A percentile compares a stretch with the other conserved stretches of the same genome.
phyloP scores from a whole-genome alignment of 2,113 vertebrate genomes.

The Eptatretus burgeri region DNA sequence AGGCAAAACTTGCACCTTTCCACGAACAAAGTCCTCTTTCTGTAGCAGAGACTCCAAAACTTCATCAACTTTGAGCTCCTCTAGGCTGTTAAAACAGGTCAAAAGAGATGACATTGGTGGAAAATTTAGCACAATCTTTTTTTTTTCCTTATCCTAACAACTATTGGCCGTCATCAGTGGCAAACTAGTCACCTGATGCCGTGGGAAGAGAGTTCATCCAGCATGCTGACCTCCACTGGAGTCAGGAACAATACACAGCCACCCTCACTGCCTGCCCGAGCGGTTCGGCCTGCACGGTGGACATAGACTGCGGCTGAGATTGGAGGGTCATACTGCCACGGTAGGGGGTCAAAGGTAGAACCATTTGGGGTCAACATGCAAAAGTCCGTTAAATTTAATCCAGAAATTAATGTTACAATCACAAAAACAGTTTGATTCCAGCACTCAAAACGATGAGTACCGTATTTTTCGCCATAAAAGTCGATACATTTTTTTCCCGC shows the following conservation, averaged over 20 bases:
- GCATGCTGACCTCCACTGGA: conserved; percentile 51
- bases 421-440: too few species aligned
- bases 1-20: too few species aligned
- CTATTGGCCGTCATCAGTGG: conserved; percentile 11
- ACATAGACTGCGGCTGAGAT: conserved; percentile 46
- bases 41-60: background rate
- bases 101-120: background rate
- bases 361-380: too few species aligned
- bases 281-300: conserved; percentile 64
- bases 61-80: background rate
- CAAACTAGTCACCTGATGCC: conserved; percentile 41
- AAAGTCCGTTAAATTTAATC: too few species aligned
- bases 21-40: background rate
- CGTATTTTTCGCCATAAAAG: too few species aligned
- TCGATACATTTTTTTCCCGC: too few species aligned
- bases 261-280: conserved; percentile 49
- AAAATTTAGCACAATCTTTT: background rate
- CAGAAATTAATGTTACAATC: too few species aligned
- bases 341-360: too few species aligned
- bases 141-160: conserved; percentile 2
- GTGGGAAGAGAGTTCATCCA: conserved; percentile 49
- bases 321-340: conserved; percentile 28
- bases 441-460: too few species aligned
- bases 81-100: background rate
- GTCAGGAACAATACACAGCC: conserved; percentile 64